Conservation (phyloP, 2,113 vertebrate genomes). For the Xiphophorus couchianus region DNA sequence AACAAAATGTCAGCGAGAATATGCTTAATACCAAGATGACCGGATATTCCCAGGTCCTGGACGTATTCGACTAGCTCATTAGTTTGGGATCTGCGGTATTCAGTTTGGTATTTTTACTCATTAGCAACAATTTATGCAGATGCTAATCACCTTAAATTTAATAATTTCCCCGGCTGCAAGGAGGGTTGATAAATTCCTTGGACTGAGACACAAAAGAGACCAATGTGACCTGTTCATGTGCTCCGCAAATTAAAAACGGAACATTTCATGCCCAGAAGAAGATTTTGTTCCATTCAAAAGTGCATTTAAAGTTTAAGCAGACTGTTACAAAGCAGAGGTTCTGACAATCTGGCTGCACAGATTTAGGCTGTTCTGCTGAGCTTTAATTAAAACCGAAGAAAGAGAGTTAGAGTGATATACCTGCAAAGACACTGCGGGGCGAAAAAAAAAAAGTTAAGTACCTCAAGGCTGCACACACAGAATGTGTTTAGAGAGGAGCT, state of each 20-base stretch:
- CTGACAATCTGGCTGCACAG: neutral
- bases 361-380: conserved; percentile 25
- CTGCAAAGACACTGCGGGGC: conserved; percentile 11
- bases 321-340: conserved; percentile 15
- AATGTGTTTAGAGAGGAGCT: conserved; percentile 7
- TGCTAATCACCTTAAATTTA: conserved; percentile 47
- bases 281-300: conserved; percentile 5
- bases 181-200: conserved; percentile 13
- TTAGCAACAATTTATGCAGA: conserved; percentile 49
- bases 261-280: conserved; percentile 10
- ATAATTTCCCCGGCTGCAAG: conserved; percentile 23
- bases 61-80: conserved; percentile 46
- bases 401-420: neutral
- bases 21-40: conserved; percentile 11
- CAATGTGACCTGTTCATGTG: conserved; percentile 18
- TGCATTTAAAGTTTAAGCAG: conserved; percentile 37
- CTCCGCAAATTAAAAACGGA: conserved; percentile 1
- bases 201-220: conserved; percentile 28
- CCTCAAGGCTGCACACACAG: neutral
- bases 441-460: conserved; percentile 3
- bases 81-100: neutral
- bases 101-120: conserved; percentile 38
- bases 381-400: conserved; percentile 50
- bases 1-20: conserved; percentile 15
- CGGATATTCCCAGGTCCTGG: conserved; percentile 18